These are phyloP conservation scores for Danaus melanippus DNA, from an alignment of 1,140 invertebrate genomes.

Conservation along the genomic window DNA sequence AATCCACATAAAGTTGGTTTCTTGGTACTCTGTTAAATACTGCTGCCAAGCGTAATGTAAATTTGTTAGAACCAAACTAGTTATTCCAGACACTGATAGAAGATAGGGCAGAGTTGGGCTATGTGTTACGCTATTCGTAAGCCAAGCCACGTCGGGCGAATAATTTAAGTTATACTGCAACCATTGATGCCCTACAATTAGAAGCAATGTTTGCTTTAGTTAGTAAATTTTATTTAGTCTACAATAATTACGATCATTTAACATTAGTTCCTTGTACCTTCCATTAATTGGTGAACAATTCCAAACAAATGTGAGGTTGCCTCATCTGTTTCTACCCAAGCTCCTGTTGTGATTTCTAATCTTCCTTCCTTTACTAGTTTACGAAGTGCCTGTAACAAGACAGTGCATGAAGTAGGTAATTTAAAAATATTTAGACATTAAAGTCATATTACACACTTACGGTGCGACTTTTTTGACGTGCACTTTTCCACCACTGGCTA, in stretches of 20 bases:
- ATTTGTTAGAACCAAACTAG: conserved; percentile 78
- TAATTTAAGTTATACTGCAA: conserved; percentile 78
- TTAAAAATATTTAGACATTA: not conserved
- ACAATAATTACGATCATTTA: conserved; percentile 9
- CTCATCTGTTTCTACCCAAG: conserved; percentile 96
- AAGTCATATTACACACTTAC: conserved; percentile 25
- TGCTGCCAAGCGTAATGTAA: conserved; percentile 86
- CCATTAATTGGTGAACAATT: conserved; percentile 92
- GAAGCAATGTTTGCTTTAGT: not conserved
- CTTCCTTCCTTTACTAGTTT: conserved; percentile 81
- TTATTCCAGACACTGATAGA: conserved; percentile 76
- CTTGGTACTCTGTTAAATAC: conserved; percentile 83
- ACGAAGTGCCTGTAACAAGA: conserved; percentile 69
- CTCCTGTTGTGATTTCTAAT: conserved; percentile 91
- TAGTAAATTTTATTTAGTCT: too few relatives aligned
- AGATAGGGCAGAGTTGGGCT: conserved; percentile 83
- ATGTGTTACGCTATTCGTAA: conserved; percentile 86
- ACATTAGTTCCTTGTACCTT: conserved; percentile 75
- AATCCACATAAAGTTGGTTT: conserved; percentile 85
- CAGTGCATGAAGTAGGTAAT: not conserved
- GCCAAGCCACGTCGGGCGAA: conserved; percentile 80
- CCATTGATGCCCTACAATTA: conserved; percentile 84
- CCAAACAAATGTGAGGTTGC: conserved; percentile 89
- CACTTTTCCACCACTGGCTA: conserved; percentile 88
- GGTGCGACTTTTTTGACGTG: conserved; percentile 38